Conservation (phyloP, 2,113 vertebrate genomes). For the Kryptolebias marmoratus region DNA sequence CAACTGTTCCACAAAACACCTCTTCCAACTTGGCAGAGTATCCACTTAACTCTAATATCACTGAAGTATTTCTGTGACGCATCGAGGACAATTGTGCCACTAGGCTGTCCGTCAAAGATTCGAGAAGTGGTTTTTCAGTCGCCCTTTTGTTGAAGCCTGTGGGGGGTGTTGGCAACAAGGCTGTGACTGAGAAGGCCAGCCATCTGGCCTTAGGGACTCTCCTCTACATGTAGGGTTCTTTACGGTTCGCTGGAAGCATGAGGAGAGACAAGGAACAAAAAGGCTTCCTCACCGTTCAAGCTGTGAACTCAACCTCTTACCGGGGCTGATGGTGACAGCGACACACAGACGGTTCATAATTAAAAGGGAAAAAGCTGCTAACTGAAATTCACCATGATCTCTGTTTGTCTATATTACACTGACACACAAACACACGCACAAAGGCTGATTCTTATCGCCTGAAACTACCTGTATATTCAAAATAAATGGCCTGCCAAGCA, state of each 20-base stretch:
- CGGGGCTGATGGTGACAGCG: conserved; percentile 26
- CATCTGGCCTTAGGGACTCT: conserved; percentile 44
- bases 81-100: conserved; percentile 34
- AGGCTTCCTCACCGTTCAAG: conserved; percentile 28
- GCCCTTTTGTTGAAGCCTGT: conserved; percentile 60
- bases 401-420: conserved; percentile 41
- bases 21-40: no score
- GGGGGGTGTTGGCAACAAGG: conserved; percentile 63
- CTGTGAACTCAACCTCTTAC: conserved; percentile 9
- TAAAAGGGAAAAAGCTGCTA: conserved; percentile 52
- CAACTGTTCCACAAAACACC: no score
- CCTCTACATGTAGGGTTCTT: conserved; percentile 48
- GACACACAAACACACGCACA: conserved; percentile 13
- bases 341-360: conserved; percentile 50
- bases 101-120: conserved; percentile 61
- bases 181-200: conserved; percentile 49
- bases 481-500: conserved; percentile 80
- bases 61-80: conserved; percentile 50
- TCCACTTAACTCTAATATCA: conserved; percentile 50
- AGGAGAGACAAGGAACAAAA: conserved; percentile 57
- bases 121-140: conserved; percentile 57
- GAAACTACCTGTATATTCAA: conserved; percentile 75
- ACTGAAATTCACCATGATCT: conserved; percentile 47
- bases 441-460: conserved; percentile 63
- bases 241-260: conserved; percentile 59